These are phyloP conservation scores for Triplophysa siluroides DNA, from an alignment of 2,113 vertebrate species.

Conservation along the genomic window DNA sequence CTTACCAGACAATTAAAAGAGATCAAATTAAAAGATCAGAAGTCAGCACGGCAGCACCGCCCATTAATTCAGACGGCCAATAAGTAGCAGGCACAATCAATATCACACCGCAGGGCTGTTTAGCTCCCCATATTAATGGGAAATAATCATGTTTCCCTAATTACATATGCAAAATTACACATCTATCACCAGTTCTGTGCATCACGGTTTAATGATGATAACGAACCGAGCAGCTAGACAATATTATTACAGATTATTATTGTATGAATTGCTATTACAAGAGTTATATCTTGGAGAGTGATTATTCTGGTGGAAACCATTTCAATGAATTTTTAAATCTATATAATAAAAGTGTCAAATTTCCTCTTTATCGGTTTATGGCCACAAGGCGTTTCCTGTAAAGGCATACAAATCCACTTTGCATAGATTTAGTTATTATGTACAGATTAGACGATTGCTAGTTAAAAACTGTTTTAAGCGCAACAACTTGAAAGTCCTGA, in stretches of 20 bases:
- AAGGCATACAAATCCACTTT: not conserved
- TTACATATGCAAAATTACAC: slow-evolving; percentile 54
- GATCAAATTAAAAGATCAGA: slow-evolving; percentile 64
- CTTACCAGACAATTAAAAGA: slow-evolving; percentile 63
- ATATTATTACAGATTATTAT: no score
- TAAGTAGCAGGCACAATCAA: slow-evolving; percentile 59
- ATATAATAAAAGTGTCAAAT: not conserved
- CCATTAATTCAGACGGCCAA: slow-evolving; percentile 61
- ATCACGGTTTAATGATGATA: slow-evolving; percentile 21
- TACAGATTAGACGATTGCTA: not conserved
- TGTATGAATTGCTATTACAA: not conserved
- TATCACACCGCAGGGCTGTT: slow-evolving; percentile 51
- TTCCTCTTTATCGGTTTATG: not conserved
- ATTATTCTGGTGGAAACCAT: not conserved
- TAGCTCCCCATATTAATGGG: slow-evolving; percentile 34
- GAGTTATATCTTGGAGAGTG: not conserved
- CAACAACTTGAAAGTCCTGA: not conserved
- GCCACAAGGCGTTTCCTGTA: not conserved
- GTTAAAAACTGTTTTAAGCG: not conserved
- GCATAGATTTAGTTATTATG: not conserved
- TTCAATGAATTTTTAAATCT: not conserved
- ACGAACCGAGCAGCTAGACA: not conserved
- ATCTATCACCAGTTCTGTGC: slow-evolving; percentile 32
- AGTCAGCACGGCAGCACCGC: slow-evolving; percentile 55
- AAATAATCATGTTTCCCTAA: slow-evolving; percentile 52